These are phyloP conservation scores for Coreoperca whiteheadi DNA, from an alignment of 2,113 vertebrate genomes.

Conservation along the genomic window DNA sequence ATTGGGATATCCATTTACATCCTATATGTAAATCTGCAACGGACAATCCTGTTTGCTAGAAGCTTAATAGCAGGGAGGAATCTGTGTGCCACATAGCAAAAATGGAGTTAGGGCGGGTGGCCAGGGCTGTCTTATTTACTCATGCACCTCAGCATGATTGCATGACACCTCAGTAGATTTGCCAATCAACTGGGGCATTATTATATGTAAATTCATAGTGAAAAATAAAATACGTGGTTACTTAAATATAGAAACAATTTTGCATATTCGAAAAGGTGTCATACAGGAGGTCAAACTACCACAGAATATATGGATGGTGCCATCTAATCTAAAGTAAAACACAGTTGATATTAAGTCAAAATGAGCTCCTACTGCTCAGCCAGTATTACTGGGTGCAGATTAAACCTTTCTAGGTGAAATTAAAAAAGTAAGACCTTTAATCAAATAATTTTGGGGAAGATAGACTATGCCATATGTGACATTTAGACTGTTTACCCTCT, in stretches of 20 bases:
- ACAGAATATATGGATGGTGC: neutral
- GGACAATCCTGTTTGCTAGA: slow-evolving; percentile 62
- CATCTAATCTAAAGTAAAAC: slow-evolving; percentile 21
- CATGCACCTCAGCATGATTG: slow-evolving; percentile 55
- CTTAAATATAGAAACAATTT: slow-evolving; percentile 19
- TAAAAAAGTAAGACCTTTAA: neutral
- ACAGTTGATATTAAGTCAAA: slow-evolving; percentile 8
- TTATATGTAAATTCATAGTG: slow-evolving; percentile 17
- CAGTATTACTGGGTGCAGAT: neutral
- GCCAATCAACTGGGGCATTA: slow-evolving; percentile 22
- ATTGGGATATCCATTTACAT: slow-evolving; percentile 26
- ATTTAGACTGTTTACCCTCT: neutral
- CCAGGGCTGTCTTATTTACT: slow-evolving; percentile 43
- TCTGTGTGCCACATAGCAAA: slow-evolving; percentile 57
- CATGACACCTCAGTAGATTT: slow-evolving; percentile 55
- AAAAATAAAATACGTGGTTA: neutral
- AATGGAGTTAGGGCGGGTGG: neutral
- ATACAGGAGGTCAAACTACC: slow-evolving; percentile 28
- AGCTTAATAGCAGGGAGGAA: slow-evolving; percentile 55
- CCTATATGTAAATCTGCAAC: slow-evolving; percentile 55
- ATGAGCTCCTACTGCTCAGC: neutral
- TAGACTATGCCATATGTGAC: neutral
- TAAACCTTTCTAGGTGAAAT: neutral
- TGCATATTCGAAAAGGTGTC: slow-evolving; percentile 2
- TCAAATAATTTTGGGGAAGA: neutral